Evolutionary conservation across 1,140 invertebrate species (phyloP), one percentile per base, ranked within the genome.

Genomic region (Melipona quadrifasciata): DNA sequence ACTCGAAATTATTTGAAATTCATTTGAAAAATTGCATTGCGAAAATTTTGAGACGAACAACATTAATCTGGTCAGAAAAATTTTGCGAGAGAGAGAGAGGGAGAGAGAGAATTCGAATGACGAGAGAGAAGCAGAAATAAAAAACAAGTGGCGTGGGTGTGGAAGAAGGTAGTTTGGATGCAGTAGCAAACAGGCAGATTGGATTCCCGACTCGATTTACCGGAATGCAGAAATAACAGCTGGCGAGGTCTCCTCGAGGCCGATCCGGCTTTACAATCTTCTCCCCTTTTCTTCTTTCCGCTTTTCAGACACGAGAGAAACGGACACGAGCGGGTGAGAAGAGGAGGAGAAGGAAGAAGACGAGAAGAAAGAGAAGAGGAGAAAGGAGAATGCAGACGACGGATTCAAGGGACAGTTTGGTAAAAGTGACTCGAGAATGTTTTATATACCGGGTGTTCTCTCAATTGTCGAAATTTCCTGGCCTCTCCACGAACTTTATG

Each of bases 161-260:
- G 77, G 71, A 82, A 80, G 76, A 88, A 73, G 82, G 80, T 89
- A 89, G 81, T 87, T 84, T 86, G 85, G 82, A 88, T 87, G 86
- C 87, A 89, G 89, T 86, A 91, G 88, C 91, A 92, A 92, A 91
- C 90, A 92, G 91, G 87, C 91, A 93, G 92, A 91, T 92, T 92
- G 91, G 90, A 93, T 92, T 92, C 91, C 87, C 90, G 87, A 91
- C 87, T 93, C 91, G 92, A 92, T 92, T 92, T 91, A 92, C 89
- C 87, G 91, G 92, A 92, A 92, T 92, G 91, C 84, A 90, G 90
- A 90, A 92, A 92, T 90, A 92, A 92, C 91, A 92, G 92, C 89
- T 92, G 91, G 87, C 84, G 78, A 90, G 81, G 86, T 86, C 85
- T 90, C 80, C 89, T 87, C 89, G 86, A 90, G 81, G 83, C 89